These are phyloP conservation scores for Drosophila tani DNA, from an alignment of 1,140 invertebrate species.

Conservation along the genomic window DNA sequence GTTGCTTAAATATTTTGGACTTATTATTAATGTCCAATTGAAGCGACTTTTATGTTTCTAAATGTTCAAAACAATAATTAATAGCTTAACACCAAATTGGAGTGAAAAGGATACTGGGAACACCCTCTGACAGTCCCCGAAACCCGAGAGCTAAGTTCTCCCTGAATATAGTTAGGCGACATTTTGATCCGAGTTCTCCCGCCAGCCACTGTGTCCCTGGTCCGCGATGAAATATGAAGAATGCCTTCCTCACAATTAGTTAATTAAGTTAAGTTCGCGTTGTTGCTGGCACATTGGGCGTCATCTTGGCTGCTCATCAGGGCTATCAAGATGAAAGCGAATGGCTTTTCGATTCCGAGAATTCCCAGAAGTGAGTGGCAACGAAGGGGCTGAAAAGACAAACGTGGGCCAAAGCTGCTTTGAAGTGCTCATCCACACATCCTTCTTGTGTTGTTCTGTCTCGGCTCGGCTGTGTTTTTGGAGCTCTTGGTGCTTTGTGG, in stretches of 20 bases:
- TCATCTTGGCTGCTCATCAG: constrained; percentile 34
- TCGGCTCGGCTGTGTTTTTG: no score
- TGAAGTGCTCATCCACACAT: constrained; percentile 36
- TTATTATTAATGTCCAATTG: no score
- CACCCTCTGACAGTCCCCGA: neutral
- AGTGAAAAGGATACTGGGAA: neutral
- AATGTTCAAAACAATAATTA: no score
- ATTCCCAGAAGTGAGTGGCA: constrained; percentile 11
- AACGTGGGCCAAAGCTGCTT: constrained; percentile 15
- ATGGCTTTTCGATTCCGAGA: neutral
- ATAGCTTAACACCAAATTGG: no score
- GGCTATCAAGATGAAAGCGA: constrained; percentile 42
- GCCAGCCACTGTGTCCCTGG: no score
- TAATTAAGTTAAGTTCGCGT: constrained; percentile 35
- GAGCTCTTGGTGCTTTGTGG: constrained; percentile 3
- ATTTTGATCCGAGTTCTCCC: neutral
- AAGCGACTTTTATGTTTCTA: no score
- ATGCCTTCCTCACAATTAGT: constrained; percentile 29
- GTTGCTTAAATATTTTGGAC: no score
- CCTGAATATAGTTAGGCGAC: neutral
- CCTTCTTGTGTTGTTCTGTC: no score
- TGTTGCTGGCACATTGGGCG: constrained; percentile 26
- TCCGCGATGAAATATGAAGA: constrained; percentile 3
- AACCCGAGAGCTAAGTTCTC: neutral
- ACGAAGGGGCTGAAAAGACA: neutral